Evolutionary conservation across 2,113 vertebrate species (phyloP).

Genomic region (Todiramphus saurophagus): DNA sequence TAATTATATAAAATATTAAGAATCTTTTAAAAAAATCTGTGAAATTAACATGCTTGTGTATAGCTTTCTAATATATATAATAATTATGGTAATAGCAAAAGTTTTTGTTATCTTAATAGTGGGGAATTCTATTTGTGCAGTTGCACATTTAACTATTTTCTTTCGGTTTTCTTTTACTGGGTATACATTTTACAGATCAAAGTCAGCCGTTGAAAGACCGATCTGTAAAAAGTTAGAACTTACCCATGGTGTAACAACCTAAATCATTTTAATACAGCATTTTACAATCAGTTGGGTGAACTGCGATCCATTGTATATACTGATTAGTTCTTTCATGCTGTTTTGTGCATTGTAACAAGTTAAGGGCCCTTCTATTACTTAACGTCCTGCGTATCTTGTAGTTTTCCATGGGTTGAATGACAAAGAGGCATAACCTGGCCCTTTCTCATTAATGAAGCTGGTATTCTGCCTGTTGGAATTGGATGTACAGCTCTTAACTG

Average conservation of each 20-base stretch:
- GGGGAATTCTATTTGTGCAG: conserved; percentile 91
- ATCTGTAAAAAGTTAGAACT: conserved; percentile 75
- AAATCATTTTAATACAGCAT: conserved; percentile 74
- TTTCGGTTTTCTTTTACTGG: conserved; percentile 78
- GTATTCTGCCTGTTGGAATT: conserved; percentile 66
- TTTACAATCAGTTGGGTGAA: conserved; percentile 78
- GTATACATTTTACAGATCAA: conserved; percentile 78
- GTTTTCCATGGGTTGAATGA: conserved; percentile 68
- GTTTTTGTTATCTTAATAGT: conserved; percentile 92
- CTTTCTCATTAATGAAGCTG: conserved; percentile 60
- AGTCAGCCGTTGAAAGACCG: conserved; percentile 74
- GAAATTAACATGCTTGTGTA: conserved; percentile 99
- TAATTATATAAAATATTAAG: conserved; percentile 99
- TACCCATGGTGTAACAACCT: conserved; percentile 72
- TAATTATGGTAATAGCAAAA: conserved; percentile 92
- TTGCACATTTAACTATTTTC: conserved; percentile 87
- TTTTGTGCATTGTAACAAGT: conserved; percentile 77
- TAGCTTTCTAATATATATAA: conserved; percentile 99
- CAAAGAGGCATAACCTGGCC: conserved; percentile 51
- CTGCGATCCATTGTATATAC: conserved; percentile 82
- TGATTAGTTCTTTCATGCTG: conserved; percentile 76
- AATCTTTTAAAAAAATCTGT: conserved; percentile 99
- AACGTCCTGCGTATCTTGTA: conserved; percentile 76
- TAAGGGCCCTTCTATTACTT: conserved; percentile 75
- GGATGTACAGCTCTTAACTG: conserved; percentile 48